A percentile compares a stretch with the other conserved stretches of the same genome.
These are phyloP conservation scores for Rhinogobius similis DNA, from an alignment of 2,113 vertebrate genomes.

Conservation along the genomic window DNA sequence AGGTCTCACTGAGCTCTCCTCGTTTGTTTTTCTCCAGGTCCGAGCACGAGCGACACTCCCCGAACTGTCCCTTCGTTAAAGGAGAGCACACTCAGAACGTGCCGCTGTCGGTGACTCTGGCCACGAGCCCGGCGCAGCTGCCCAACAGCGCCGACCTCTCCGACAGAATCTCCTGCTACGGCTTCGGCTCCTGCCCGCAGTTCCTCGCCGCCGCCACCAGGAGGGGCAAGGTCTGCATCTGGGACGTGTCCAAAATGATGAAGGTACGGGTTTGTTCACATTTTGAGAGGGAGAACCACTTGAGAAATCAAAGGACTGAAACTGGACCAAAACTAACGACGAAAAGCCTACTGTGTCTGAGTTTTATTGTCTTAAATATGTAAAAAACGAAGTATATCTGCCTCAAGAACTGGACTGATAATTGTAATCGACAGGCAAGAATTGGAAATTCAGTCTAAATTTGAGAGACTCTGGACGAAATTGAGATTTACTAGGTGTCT, in stretches of 20 bases:
- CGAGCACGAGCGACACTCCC: conserved; percentile 98
- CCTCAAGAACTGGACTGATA: no score
- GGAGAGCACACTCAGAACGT: conserved; percentile 99
- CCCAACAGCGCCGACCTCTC: conserved; percentile 90
- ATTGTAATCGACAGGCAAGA: no score
- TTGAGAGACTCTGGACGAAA: no score
- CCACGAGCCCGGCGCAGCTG: conserved; percentile 96
- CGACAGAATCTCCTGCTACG: conserved; percentile 95
- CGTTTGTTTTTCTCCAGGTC: conserved; percentile 78
- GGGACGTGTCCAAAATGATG: conserved; percentile 99
- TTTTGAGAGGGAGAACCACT: no score
- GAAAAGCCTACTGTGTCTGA: no score
- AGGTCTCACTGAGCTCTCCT: no score
- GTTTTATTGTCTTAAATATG: no score
- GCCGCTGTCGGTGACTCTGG: conserved; percentile 94
- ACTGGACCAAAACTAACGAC: no score
- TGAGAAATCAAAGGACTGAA: no score
- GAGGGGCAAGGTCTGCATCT: conserved; percentile 96
- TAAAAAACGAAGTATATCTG: no score
- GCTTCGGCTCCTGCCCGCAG: conserved; percentile 96
- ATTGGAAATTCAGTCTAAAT: no score
- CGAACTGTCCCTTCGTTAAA: conserved; percentile 98
- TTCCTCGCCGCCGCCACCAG: conserved; percentile 96
- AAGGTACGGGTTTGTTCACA: conserved; percentile 83
- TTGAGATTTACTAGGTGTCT: no score